A percentile compares a stretch with the other conserved stretches of the same genome.
These are phyloP conservation scores for Drosophila arawakana DNA, from an alignment of 1,140 invertebrate genomes.

Conservation along the genomic window DNA sequence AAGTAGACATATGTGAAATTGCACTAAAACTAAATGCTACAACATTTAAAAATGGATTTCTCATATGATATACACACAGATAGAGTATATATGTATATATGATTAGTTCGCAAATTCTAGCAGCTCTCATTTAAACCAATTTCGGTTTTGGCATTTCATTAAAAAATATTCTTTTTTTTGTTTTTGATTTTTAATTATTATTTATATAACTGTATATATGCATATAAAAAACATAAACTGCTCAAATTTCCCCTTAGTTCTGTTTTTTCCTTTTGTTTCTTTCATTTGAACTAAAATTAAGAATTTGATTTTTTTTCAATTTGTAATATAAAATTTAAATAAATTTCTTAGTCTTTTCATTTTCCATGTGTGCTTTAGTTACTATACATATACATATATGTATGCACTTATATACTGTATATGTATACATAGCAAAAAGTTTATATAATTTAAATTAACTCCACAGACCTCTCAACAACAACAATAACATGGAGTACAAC, in stretches of 20 bases:
- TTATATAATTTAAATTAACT: constrained; percentile 70
- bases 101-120: constrained; percentile 64
- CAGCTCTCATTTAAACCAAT: constrained; percentile 66
- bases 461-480: constrained; percentile 27
- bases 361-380: constrained; percentile 83
- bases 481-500: constrained; percentile 24
- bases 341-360: constrained; percentile 82
- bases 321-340: constrained; percentile 68
- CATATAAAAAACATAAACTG: constrained; percentile 64
- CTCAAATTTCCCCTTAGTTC: constrained; percentile 17
- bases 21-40: constrained; percentile 82
- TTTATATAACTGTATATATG: constrained; percentile 27
- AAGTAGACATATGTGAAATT: constrained; percentile 77
- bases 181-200: background rate
- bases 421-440: constrained; percentile 76
- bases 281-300: constrained; percentile 65
- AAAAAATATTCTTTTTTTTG: constrained; percentile 60
- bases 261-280: background rate
- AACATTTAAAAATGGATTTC: constrained; percentile 76
- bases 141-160: constrained; percentile 67
- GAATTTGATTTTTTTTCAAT: constrained; percentile 63
- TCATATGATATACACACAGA: constrained; percentile 19
- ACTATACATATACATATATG: constrained; percentile 69
- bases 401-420: constrained; percentile 61
- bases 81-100: background rate